Conservation (phyloP, 2,888 invertebrate genomes). For the Drosophila siamana region DNA sequence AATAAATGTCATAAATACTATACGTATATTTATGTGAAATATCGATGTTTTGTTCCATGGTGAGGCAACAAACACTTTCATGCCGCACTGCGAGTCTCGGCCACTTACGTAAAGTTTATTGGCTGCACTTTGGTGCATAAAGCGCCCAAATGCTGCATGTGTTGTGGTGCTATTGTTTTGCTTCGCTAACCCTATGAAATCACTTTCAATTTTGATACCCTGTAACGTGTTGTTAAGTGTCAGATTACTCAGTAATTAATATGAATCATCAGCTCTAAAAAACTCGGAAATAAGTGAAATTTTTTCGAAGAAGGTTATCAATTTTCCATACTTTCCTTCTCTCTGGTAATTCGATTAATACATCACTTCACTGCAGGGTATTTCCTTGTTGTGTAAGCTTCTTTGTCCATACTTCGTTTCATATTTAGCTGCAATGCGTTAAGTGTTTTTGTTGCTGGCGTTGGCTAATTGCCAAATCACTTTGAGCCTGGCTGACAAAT, state of each 20-base stretch:
- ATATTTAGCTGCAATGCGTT: conserved; percentile 15
- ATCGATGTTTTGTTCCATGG: conserved; percentile 15
- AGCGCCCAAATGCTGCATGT: conserved; percentile 32
- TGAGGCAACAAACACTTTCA: conserved; percentile 39
- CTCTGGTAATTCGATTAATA: too few species aligned
- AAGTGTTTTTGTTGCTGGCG: conserved; percentile 18
- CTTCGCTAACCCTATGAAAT: conserved; percentile 41
- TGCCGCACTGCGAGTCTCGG: conserved; percentile 21
- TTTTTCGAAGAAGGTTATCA: not conserved
- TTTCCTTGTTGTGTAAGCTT: not conserved
- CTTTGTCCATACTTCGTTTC: not conserved
- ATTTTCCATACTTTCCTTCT: not conserved
- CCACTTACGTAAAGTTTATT: conserved; percentile 56
- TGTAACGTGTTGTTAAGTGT: conserved; percentile 2
- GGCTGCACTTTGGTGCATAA: conserved; percentile 40
- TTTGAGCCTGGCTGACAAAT: conserved; percentile 39
- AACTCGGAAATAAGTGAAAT: not conserved
- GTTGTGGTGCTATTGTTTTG: conserved; percentile 40
- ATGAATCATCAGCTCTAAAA: not conserved
- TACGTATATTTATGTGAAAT: conserved; percentile 5
- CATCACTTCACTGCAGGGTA: not conserved
- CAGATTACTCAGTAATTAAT: not conserved
- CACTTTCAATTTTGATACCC: conserved; percentile 63
- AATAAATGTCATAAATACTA: conserved; percentile 47
- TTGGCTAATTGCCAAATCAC: conserved; percentile 60